Evolutionary conservation across 2,888 invertebrate genomes (phyloP).

Genomic region (Petrolisthes manimaculis): DNA sequence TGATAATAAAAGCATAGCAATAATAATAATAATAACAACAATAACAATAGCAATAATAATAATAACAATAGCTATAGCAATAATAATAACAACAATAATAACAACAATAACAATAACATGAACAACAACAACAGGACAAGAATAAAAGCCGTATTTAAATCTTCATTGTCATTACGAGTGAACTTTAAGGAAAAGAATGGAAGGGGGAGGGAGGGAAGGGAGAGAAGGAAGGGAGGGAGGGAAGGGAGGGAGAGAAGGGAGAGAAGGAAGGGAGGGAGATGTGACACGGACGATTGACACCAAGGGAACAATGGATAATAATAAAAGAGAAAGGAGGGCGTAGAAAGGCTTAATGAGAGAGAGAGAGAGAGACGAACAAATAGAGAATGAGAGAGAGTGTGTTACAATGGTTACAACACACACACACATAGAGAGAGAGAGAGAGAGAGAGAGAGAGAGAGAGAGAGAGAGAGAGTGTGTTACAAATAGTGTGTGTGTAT

Average conservation of each 20-base stretch:
- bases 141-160: too few relatives aligned
- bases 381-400: not conserved
- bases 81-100: too few relatives aligned
- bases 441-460: conserved; percentile 7
- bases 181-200: too few relatives aligned
- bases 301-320: not conserved
- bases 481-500: not conserved
- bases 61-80: too few relatives aligned
- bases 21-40: too few relatives aligned
- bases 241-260: not conserved
- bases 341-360: not conserved
- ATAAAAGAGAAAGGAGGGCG: not conserved
- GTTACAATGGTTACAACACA: not conserved
- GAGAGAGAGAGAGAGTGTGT: not conserved
- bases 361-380: not conserved
- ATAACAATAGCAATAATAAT: too few relatives aligned
- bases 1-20: too few relatives aligned
- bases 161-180: too few relatives aligned
- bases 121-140: too few relatives aligned
- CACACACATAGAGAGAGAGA: not conserved
- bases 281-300: not conserved
- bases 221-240: not conserved
- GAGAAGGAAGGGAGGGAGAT: not conserved
- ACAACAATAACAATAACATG: too few relatives aligned
- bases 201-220: not conserved